Base-by-base conservation (phyloP, 2,113 vertebrate species). In the Chloebia gouldiae region DNA sequence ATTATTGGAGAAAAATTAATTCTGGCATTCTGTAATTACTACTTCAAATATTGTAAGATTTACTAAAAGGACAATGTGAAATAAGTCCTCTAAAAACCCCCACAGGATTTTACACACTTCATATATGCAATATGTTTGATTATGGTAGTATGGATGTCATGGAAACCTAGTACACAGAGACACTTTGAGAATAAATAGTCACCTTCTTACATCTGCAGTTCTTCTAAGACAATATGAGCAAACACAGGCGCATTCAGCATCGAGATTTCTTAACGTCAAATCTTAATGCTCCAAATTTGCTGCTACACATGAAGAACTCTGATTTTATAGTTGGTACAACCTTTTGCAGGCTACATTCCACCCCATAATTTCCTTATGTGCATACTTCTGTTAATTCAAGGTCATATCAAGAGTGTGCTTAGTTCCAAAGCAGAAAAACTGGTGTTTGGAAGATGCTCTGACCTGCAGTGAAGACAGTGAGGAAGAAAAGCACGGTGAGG, bases 1-100 rank as follows among this genome's bases (percentile, higher is more conserved):
- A 97, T 97, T 96, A 97, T 83, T 85, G 86, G 73, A 96, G 91
- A 97, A 97, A 98, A 97, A 98, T 94, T 97, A 97, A 97, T 96
- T 97, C 95, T 97, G 96, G 66, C 96, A 95, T 97, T 97, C 91
- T 80, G 61, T 97, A 97, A 98, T 98, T 97, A 97, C 80, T 95
- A 75, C 63, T 95, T 97, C 68, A 97, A 97, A 97, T 97, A 94
- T 71, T 86, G 7, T 72, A 96, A 93, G 37, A 79, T 92, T 91
- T 70, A 76, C 65, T 90, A 90, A 96, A 96, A 96, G 85, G 54
- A 85, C 40, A 78, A 88, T 91, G 93, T 97, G 35, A 97, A 93
- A 94, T 78, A 97, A 96, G 81, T 89, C 76, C 89, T 92, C 57
- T 50, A 49, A 78, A 68, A 77, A 54, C 51, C 31, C 4, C 6